Base-by-base conservation (phyloP, 2,888 invertebrate species). In the Andricus quercusramuli region DNA sequence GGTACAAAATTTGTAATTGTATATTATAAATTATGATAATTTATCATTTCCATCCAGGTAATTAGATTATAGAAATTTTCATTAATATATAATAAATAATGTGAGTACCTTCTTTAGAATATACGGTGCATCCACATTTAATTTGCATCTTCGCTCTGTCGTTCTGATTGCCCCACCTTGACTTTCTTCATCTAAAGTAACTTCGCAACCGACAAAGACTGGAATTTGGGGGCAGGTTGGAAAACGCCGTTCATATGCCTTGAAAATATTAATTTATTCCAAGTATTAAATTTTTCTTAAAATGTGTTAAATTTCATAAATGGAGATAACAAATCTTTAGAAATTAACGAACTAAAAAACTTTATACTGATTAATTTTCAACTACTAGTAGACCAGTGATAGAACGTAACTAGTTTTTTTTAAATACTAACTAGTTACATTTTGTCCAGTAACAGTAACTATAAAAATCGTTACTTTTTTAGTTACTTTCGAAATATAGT, bases 221-320 rank as follows among this genome's bases (percentile, higher is more conserved):
- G 99, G 99, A 91, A 99, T 98, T 94, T 98, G 97, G 41, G 97
- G 96, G 91, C 98, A 98, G 80, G 95, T 97, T 29, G 99, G 99
- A 93, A 99, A 99, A 86, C 99, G 95, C 90, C 96, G 95, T 93
- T 98, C 97, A 93, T 99, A 99, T 8, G 99, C 98, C 98, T 98
- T 93, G 25, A 85, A 86, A 84, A 78, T 79, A 82, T 81, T 80
- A 82, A 93, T 80, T 11, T n/a, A 59, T 59, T 59, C 0, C 29
- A 29, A 15, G 22, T 64, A 64, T 6, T 25, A 2, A 64, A 64
- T 15, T 64, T 22, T 64, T 25, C 25, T 6, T 56, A 11, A 56
- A 56, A 9, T 3, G 9, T n/a, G 3, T n/a, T n/a, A 8, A 37
- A 56, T 56, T 56, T 56, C 56, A n/a, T n/a, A n/a, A 56, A n/a